phyloP scores from a whole-genome alignment of 1,140 invertebrate genomes.

The Zaprionus gabonicus region DNA sequence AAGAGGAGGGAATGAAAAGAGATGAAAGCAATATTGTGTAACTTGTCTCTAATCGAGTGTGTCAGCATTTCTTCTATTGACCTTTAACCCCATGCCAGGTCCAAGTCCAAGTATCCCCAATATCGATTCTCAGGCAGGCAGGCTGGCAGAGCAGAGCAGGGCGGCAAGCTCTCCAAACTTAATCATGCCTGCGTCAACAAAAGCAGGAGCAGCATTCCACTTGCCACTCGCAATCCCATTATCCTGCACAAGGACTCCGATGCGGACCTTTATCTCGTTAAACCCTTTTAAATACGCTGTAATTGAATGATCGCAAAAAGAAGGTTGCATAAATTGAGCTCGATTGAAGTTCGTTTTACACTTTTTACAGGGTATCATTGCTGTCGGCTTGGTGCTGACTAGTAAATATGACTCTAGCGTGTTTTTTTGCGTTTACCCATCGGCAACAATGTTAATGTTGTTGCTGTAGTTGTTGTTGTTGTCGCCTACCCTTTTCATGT shows the following conservation, averaged over 20 bases:
- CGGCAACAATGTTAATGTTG: slow-evolving; percentile 31
- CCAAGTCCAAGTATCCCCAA: neutral
- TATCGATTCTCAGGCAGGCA: slow-evolving; percentile 27
- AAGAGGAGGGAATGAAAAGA: neutral
- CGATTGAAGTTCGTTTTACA: neutral
- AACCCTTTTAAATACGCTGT: slow-evolving; percentile 40
- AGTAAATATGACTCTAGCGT: neutral
- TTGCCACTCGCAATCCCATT: slow-evolving; percentile 14
- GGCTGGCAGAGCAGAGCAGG: neutral
- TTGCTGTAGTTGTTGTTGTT: slow-evolving; percentile 8
- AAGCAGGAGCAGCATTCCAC: slow-evolving; percentile 16
- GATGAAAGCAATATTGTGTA: slow-evolving; percentile 5
- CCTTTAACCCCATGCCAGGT: slow-evolving; percentile 36
- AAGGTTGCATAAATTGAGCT: neutral
- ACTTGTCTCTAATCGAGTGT: slow-evolving; percentile 29
- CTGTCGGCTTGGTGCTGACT: neutral
- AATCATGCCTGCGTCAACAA: slow-evolving; percentile 47
- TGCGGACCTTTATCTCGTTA: slow-evolving; percentile 20
- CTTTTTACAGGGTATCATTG: neutral
- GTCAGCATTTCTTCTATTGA: slow-evolving; percentile 41
- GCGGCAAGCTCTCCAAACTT: slow-evolving; percentile 41
- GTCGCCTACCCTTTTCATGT: slow-evolving; percentile 57
- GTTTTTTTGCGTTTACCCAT: slow-evolving; percentile 32
- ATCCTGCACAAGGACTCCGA: slow-evolving; percentile 17
- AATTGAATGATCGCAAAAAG: neutral